Conservation (phyloP, 2,113 vertebrate species). For the Balaeniceps rex region DNA sequence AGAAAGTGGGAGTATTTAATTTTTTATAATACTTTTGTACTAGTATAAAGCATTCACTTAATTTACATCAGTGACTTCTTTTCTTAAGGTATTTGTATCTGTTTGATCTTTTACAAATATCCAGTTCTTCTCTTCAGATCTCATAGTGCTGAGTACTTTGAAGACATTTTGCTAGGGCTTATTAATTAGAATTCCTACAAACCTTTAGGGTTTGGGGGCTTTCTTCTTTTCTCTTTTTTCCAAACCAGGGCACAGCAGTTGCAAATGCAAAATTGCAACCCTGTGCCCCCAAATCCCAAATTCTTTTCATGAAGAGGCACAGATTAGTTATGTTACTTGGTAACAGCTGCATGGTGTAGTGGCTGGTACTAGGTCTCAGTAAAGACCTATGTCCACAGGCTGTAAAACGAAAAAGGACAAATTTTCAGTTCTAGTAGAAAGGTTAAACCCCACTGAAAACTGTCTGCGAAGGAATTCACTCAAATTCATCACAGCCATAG, state of each 20-base stretch:
- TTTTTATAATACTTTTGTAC: constrained; percentile 41
- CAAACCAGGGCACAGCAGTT: background rate
- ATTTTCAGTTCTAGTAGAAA: background rate
- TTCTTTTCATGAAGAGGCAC: background rate
- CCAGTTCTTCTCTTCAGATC: background rate
- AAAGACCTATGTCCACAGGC: background rate
- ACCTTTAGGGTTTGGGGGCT: background rate
- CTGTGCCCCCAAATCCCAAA: background rate
- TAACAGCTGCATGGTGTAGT: background rate
- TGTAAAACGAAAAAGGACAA: background rate
- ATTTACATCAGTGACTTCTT: constrained; percentile 19
- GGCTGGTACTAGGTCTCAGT: background rate
- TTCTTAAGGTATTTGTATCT: constrained; percentile 19
- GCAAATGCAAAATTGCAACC: background rate
- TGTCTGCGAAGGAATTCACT: background rate
- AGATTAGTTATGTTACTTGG: background rate
- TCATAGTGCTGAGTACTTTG: background rate
- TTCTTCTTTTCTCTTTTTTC: background rate
- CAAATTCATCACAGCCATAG: background rate
- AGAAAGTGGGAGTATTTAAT: constrained; percentile 32
- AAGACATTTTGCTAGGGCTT: background rate
- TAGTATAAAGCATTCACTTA: constrained; percentile 32
- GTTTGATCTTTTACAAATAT: constrained; percentile 14
- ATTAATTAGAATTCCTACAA: background rate
- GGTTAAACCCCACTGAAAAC: background rate